Conservation (phyloP, 2,888 invertebrate genomes). For the Cheilosia urbana region DNA sequence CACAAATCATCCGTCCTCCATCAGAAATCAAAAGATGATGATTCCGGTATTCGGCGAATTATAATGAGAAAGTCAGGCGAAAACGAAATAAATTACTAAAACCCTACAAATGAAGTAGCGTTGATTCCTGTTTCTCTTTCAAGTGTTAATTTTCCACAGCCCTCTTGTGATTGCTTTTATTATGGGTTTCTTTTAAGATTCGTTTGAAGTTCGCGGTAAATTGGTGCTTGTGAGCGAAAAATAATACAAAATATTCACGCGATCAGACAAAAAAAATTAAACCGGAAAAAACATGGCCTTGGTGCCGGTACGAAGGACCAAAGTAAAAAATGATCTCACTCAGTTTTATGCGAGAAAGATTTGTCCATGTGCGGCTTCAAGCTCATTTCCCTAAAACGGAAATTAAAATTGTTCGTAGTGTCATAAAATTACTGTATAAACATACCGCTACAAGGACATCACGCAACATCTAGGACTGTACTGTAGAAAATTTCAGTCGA, state of each 20-base stretch:
- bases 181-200: neutral
- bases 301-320: constrained; percentile 29
- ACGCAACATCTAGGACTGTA: neutral
- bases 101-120: constrained; percentile 31
- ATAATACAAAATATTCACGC: neutral
- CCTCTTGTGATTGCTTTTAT: constrained; percentile 9
- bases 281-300: constrained; percentile 27
- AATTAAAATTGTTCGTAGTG: constrained; percentile 62
- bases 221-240: neutral
- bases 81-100: constrained; percentile 44
- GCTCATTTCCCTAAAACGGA: constrained; percentile 58
- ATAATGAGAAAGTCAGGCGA: constrained; percentile 22
- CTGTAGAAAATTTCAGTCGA: constrained; percentile 17
- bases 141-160: constrained; percentile 55
- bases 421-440: neutral
- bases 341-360: constrained; percentile 14
- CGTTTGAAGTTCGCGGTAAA: neutral
- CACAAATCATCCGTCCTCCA: too few species aligned
- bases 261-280: neutral
- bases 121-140: constrained; percentile 46
- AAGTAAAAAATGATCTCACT: constrained; percentile 59
- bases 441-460: neutral
- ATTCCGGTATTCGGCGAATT: neutral
- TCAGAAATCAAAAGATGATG: too few species aligned
- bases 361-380: neutral